Percentiles rank a stretch among this genome's conserved stretches.
Evolutionary conservation across 2,797 vertebrate species (phyloP).

Genomic region (Lycodopsis pacificus): DNA sequence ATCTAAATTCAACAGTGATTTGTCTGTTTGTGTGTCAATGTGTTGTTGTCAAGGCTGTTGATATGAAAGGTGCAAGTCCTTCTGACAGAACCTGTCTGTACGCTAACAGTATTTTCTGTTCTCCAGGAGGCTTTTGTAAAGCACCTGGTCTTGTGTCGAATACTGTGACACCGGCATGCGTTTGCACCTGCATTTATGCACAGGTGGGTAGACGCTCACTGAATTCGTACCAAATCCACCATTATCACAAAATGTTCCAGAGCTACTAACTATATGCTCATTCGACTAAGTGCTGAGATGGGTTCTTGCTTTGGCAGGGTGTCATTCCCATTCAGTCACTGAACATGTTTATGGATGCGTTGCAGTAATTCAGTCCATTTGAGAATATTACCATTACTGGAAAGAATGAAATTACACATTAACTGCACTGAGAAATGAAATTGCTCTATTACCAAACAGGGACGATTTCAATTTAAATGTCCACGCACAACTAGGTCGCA

Average conservation of each 20-base stretch:
- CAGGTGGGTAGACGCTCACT: slow-evolving; percentile 18
- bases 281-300: slow-evolving; percentile 20
- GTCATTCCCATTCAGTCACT: slow-evolving; percentile 26
- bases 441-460: slow-evolving; percentile 37
- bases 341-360: slow-evolving; percentile 17
- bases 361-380: slow-evolving; percentile 38
- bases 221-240: background rate
- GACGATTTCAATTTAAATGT: slow-evolving; percentile 62
- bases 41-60: background rate
- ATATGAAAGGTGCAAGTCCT: background rate
- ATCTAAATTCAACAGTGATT: slow-evolving; percentile 1
- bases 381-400: slow-evolving; percentile 23
- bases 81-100: background rate
- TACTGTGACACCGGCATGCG: no score
- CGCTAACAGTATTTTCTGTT: background rate
- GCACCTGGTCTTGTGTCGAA: background rate
- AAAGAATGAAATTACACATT: slow-evolving; percentile 45
- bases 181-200: background rate
- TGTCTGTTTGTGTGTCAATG: background rate
- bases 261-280: slow-evolving; percentile 1
- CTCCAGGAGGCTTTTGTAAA: background rate
- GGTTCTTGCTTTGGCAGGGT: slow-evolving; percentile 19
- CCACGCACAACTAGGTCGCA: slow-evolving; percentile 14
- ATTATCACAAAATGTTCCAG: background rate
- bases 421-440: slow-evolving; percentile 44